Evolutionary conservation across 2,797 vertebrate species (phyloP).

Genomic region (Peromyscus attwateri): DNA sequence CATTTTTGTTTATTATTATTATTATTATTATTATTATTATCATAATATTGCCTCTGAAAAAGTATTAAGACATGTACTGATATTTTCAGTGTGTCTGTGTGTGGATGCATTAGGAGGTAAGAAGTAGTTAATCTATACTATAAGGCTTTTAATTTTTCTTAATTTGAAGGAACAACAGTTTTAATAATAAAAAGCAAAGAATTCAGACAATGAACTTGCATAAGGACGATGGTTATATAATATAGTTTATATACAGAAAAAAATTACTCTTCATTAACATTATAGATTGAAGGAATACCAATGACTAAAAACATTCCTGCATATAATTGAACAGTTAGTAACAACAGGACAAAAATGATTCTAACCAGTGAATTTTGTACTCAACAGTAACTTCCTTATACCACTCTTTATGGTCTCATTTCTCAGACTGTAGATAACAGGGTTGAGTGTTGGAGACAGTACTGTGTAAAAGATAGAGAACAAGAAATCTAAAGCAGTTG

Average conservation of each 20-base stretch:
- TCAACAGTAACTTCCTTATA: not conserved
- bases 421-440: constrained; percentile 52
- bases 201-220: not conserved
- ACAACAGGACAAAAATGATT: not conserved
- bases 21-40: not conserved
- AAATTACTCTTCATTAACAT: not conserved
- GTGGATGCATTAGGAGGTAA: not conserved
- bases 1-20: not conserved
- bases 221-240: not conserved
- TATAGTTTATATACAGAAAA: not conserved
- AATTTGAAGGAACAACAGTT: not conserved
- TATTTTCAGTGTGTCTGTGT: not conserved
- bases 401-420: not conserved
- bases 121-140: not conserved
- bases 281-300: not conserved
- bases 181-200: not conserved
- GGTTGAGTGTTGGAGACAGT: constrained; percentile 6
- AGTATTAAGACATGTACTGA: not conserved
- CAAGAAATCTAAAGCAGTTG: not conserved
- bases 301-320: not conserved
- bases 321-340: not conserved
- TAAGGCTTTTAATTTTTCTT: not conserved
- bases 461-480: constrained; percentile 31
- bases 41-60: not conserved
- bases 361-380: not conserved